Percentiles rank a stretch among this genome's conserved stretches.
Evolutionary conservation across 2,797 vertebrate genomes (phyloP).

Genomic region (Semaprochilodus insignis): DNA sequence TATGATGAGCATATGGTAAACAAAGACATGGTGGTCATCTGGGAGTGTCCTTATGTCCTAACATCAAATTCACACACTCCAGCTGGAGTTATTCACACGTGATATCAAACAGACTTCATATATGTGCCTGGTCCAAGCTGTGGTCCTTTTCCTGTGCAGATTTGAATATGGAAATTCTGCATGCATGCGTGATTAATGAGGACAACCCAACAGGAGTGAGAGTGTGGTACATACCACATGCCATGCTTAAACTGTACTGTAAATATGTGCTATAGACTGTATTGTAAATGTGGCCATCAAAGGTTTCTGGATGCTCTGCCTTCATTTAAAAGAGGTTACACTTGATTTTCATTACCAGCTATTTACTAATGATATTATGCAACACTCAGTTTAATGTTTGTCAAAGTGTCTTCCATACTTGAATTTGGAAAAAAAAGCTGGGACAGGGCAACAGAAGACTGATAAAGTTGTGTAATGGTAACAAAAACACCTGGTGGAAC

Average conservation of each 20-base stretch:
- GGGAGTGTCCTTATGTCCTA: neutral
- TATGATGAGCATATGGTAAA: neutral
- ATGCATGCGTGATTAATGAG: conserved; percentile 79
- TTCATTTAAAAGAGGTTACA: neutral
- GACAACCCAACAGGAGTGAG: conserved; percentile 33
- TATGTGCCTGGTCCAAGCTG: conserved; percentile 28
- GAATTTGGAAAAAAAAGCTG: too few relatives aligned
- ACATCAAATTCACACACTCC: conserved; percentile 4
- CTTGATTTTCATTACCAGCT: neutral
- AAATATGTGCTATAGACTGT: conserved; percentile 9
- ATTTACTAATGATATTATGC: too few relatives aligned
- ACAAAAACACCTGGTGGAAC: too few relatives aligned
- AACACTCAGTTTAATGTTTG: too few relatives aligned
- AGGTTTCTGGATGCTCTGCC: neutral
- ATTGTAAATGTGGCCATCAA: neutral
- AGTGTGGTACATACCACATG: neutral
- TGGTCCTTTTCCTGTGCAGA: conserved; percentile 41
- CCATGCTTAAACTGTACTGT: conserved; percentile 6
- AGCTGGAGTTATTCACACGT: conserved; percentile 33
- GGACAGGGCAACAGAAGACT: too few relatives aligned
- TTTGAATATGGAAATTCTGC: conserved; percentile 77
- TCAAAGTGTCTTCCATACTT: neutral
- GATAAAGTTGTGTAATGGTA: too few relatives aligned
- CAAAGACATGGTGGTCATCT: neutral
- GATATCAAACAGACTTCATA: conserved; percentile 32